Base-by-base conservation (phyloP, 2,888 invertebrate species). In the Sinelater perroti region DNA sequence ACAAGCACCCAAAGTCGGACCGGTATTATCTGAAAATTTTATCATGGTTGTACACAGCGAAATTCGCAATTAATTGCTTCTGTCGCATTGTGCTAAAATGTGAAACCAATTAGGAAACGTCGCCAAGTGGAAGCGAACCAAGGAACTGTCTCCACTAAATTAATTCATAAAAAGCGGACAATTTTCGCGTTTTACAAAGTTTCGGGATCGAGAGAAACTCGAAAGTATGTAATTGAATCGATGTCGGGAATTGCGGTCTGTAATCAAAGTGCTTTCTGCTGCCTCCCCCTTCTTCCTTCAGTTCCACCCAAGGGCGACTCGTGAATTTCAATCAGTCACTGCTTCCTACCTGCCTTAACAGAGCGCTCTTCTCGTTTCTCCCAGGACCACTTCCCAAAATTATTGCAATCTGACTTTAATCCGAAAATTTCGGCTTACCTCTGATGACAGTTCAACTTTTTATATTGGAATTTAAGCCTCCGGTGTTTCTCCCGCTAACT, bases 151-250 rank as follows among this genome's bases (percentile, higher is more conserved):
- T 55, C 55, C 42, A 46, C 46, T 46, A 52, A 60, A 60, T 60
- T 60, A 60, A 60, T 60, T 60, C 60, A 66, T 59, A 62, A 65
- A 66, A 66, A 67, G 60, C 54, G 55, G 58, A 60, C 66, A 62
- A 67, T 66, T 66, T 65, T 60, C 64, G 53, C 67, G 55, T 66
- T 67, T 62, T 60, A 67, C 66, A 66, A 66, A 66, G 66, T 68
- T 66, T 66, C 63, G 57, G 56, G 64, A 62, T 61, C 61, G 58
- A 59, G 60, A 58, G 61, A 66, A 67, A 65, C 67, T 67, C 62
- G 54, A 63, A 60, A 65, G 64, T 68, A 67, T 62, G 68, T 69
- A 69, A 69, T 67, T 67, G 69, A 69, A 68, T 67, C 66, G 68
- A 65, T 69, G 64, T 58, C 63, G 64, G 60, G 68, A 67, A 69